phyloP scores from a whole-genome alignment of 2,113 vertebrate species.

The Callocephalon fimbriatum region DNA sequence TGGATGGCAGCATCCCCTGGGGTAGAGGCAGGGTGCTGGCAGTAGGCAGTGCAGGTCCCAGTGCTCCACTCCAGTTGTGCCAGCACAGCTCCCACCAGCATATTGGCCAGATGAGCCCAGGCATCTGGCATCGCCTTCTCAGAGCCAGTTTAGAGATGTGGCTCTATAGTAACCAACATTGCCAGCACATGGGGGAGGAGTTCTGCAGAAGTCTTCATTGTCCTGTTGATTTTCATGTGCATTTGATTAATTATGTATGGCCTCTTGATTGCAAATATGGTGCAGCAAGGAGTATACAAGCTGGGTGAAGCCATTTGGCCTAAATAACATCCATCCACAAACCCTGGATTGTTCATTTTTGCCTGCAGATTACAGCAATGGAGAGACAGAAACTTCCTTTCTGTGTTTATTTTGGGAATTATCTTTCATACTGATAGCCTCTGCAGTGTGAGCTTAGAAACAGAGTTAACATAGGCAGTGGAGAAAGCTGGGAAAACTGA shows the following conservation, averaged over 20 bases:
- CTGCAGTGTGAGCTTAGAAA: neutral
- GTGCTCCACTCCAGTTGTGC: rapidly evolving
- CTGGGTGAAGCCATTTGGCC: neutral
- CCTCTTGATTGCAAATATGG: neutral
- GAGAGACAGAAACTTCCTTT: neutral
- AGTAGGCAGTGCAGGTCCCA: rapidly evolving
- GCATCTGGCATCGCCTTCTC: rapidly evolving
- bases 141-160: neutral
- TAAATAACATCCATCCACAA: neutral
- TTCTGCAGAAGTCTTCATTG: neutral
- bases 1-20: rapidly evolving
- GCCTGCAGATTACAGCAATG: neutral
- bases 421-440: neutral
- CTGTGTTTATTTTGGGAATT: neutral
- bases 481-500: neutral
- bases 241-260: constrained; percentile 5
- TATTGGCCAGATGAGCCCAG: rapidly evolving
- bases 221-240: neutral
- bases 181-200: rapidly evolving
- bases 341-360: neutral
- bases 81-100: rapidly evolving
- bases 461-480: neutral
- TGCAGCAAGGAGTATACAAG: neutral
- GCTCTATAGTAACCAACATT: neutral
- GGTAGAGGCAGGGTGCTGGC: neutral